phyloP scores from a whole-genome alignment of 1,140 invertebrate species.

The Anoplolepis gracilipes region DNA sequence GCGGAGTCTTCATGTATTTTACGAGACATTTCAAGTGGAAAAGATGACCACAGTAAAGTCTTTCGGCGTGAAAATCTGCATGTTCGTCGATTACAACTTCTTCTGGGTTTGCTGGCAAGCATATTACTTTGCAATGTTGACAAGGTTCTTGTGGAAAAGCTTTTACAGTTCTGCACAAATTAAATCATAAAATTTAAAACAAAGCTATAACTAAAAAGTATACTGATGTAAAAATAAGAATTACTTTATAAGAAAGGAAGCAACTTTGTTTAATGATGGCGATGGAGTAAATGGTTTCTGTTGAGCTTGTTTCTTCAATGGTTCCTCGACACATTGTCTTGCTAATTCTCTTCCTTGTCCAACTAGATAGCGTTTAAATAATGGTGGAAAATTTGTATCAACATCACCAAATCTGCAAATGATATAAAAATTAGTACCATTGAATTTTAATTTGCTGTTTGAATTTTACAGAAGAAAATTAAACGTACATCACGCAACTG shows the following conservation, averaged over 20 bases:
- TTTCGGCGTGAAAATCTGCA: slow-evolving; percentile 88
- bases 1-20: slow-evolving; percentile 91
- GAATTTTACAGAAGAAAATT: background rate
- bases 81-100: slow-evolving; percentile 87
- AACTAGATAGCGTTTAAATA: slow-evolving; percentile 88
- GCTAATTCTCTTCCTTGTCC: slow-evolving; percentile 90
- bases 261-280: slow-evolving; percentile 88
- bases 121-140: slow-evolving; percentile 88
- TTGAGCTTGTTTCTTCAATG: slow-evolving; percentile 86
- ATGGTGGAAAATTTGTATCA: slow-evolving; percentile 89
- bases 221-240: slow-evolving; percentile 1
- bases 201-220: background rate
- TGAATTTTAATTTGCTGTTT: background rate
- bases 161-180: slow-evolving; percentile 84
- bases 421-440: background rate
- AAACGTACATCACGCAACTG: slow-evolving; percentile 86
- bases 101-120: slow-evolving; percentile 88
- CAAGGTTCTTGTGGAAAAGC: slow-evolving; percentile 88
- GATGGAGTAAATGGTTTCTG: slow-evolving; percentile 87
- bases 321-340: slow-evolving; percentile 90
- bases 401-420: slow-evolving; percentile 86
- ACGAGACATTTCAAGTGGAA: slow-evolving; percentile 92
- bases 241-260: slow-evolving; percentile 88
- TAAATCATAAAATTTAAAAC: slow-evolving; percentile 17
- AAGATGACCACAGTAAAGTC: slow-evolving; percentile 92